Base-by-base conservation (phyloP, 2,888 invertebrate species). In the Diarsia brunnea region DNA sequence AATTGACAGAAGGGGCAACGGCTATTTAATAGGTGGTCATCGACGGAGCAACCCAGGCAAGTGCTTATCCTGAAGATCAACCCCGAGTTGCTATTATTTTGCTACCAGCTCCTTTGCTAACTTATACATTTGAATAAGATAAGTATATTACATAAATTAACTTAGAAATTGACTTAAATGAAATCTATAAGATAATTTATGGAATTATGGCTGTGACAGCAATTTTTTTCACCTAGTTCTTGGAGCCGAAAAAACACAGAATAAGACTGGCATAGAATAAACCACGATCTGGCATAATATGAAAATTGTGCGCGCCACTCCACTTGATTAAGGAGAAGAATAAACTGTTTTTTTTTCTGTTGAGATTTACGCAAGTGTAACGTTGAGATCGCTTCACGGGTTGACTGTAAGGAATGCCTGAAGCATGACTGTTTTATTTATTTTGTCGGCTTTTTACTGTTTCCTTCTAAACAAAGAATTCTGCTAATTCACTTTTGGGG, bases 191-290 rank as follows among this genome's bases (percentile, higher is more conserved):
- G 4, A 60, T 10, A 19, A 60, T 60, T 31, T 31, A 60, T 19
- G 10, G 4, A 60, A 31, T 31, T 31, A 60, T 19, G 10, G 4
- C 14, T 24, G 58, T 19, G 19, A 71, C 78, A 27, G 71, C 79
- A 86, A 86, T 88, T 89, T 86, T 89, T 31, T 60, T 31, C 27
- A 83, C 82, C 75, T 78, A 76, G 78, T 74, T 75, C 81, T 81
- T 68, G 49, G 64, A 79, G 69, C 69, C 45, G 76, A 76, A 81
- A 87, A 81, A 81, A 82, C 11, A 74, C 64, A 69, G 73, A 79
- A 78, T 69, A 70, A 65, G 73, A 79, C 82, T 69, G 75, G n/a
- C n/a, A n/a, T n/a, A n/a, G n/a, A n/a, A n/a, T 77, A 83, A 81
- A 84, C 75, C 69, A 64, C 51, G 38, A 75, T 78, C 75, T 72